Evolutionary conservation across 2,888 invertebrate genomes (phyloP), one percentile per base, ranked within the genome.

Genomic region (Drosophila formosana): DNA sequence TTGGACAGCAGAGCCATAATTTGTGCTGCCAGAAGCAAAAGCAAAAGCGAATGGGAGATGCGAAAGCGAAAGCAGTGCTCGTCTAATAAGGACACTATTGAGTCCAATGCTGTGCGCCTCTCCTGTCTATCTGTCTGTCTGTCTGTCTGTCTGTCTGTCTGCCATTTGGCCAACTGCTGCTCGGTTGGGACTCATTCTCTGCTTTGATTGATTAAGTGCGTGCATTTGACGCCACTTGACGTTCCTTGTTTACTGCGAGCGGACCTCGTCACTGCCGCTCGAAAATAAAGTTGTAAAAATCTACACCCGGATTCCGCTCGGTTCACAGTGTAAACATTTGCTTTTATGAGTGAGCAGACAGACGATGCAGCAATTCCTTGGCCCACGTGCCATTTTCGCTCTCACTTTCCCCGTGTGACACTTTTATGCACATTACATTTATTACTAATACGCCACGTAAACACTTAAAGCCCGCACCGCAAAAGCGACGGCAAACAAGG

Each of bases 371-470:
- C 47, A 39, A 55, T 49, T 63, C 41, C 26, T 58, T 51, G 30
- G 58, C 41, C 58, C 63, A 57, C 64, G 52, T 61, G 50, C 39
- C 56, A 4, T 26, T 46, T 39, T 46, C 8, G 34, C 34, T 34
- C 23, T 47, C 25, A 5, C 37, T 25, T 62, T 26, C 2, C 37
- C 66, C 43, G 56, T 49, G 52, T 66, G 78, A 75, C 72, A 69
- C 75, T 75, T 69, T 69, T 64, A 75, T 79, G 72, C 77, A 83
- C 81, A 79, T 88, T 81, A 81, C 79, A 78, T 81, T 85, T 88
- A 83, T 83, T 87, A 72, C 87, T 81, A 83, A 87, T 83, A 75
- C 87, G 87, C 82, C 89, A 87, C 84, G 87, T 77, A 83, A 89
- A 88, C 84, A 89, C 84, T 89, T 83, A 83, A 87, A 75, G 79